Percentiles rank a stretch among this genome's conserved stretches.
Conservation (phyloP, 2,888 invertebrate species). For the Leistus spinibarbis region DNA sequence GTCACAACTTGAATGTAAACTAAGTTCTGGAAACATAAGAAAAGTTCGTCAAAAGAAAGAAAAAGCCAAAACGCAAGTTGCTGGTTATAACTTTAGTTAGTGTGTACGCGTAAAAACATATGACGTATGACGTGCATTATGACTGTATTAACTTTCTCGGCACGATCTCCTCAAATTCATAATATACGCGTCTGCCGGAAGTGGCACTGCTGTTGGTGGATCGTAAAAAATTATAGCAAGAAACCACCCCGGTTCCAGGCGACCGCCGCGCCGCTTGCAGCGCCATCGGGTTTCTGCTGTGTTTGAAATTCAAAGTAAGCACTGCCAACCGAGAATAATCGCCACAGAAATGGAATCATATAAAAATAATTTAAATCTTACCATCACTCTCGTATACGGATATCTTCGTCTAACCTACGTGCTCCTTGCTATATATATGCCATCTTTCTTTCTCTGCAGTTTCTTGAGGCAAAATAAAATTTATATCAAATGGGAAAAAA, state of each 20-base stretch:
- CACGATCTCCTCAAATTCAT: slow-evolving; percentile 36
- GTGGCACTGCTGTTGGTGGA: not conserved
- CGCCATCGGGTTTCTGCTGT: not conserved
- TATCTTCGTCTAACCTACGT: not conserved
- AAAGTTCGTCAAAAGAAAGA: too few relatives aligned
- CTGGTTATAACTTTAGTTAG: not conserved
- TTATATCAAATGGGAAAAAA: not conserved
- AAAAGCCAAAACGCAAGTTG: too few relatives aligned
- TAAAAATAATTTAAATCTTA: slow-evolving; percentile 1
- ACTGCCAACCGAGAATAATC: not conserved
- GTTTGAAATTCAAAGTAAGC: not conserved
- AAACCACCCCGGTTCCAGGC: not conserved
- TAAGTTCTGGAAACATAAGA: too few relatives aligned
- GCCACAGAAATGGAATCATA: not conserved
- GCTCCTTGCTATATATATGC: not conserved
- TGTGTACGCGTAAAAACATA: not conserved
- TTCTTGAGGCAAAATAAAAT: too few relatives aligned
- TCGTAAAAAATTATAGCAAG: slow-evolving; percentile 3
- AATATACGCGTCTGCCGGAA: slow-evolving; percentile 8
- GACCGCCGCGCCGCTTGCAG: not conserved
- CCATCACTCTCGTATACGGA: not conserved
- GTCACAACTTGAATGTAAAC: too few relatives aligned
- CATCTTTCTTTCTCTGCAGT: too few relatives aligned
- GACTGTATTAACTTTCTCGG: slow-evolving; percentile 13
- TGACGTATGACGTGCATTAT: not conserved